Base-by-base conservation (phyloP, 1,140 invertebrate species). In the Hylaeus volcanicus region DNA sequence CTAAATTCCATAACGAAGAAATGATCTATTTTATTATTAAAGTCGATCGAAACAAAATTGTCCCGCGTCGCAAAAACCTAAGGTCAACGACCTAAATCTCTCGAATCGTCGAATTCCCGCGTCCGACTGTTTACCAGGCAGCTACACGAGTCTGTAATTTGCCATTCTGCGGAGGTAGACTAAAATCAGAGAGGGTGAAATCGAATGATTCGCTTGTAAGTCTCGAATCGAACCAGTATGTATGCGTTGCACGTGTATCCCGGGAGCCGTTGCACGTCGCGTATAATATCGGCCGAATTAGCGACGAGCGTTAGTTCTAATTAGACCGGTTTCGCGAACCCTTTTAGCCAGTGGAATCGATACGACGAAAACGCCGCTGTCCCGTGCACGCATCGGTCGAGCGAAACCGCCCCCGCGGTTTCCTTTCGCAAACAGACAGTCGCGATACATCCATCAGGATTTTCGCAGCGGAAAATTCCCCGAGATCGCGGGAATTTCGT, bases 281-380 rank as follows among this genome's bases (percentile, higher is more conserved):
- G 39, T 8, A 53, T 51, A 4, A 68, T 71, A 37, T 37, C 37
- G 4, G 15, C 56, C 8, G 65, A 81, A 83, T 83, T 55, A 39
- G 15, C 12, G 37, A 12, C 45, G 9, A 56, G 5, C 69, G 45
- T 68, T 65, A 63, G 65, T 37, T 45, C 63, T 71, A n/a, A 76
- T 74, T 70, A 45, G 39, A 45, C 55, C 43, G 15, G 51, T 74
- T 82, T 73, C 78, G 58, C n/a, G 75, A 61, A 14, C 9, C 58
- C 51, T 11, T 51, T 43, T 79, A 39, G 45, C 69, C 58, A 45
- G 15, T 4, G 2, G 48, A 74, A 74, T 14, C 15, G 81, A 79
- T 76, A 51, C 12, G 0, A 39, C 60, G 26, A 51, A 6, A 51
- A 51, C 11, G 51, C 2, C 63, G 8, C 53, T 14, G 37, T 3